These are phyloP conservation scores for Lamellibrachia satsuma DNA, from an alignment of 2,888 invertebrate genomes.

Conservation along the genomic window DNA sequence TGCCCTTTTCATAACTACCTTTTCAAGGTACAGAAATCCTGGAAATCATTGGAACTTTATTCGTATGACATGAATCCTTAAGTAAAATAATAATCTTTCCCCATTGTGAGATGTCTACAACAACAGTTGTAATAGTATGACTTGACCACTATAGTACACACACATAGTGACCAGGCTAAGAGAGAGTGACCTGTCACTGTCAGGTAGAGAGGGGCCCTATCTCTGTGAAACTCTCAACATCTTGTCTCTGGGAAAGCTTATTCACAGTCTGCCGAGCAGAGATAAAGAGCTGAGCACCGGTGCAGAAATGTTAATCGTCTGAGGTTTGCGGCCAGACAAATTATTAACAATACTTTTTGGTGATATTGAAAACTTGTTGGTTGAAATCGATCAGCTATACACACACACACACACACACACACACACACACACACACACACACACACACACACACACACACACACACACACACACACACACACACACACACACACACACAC, in stretches of 20 bases:
- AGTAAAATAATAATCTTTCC: too few relatives aligned
- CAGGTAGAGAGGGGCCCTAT: neutral
- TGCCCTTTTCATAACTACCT: too few relatives aligned
- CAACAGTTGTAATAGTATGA: neutral
- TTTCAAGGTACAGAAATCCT: too few relatives aligned
- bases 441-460: too few relatives aligned
- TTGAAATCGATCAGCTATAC: neutral
- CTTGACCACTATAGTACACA: neutral
- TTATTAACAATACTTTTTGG: neutral
- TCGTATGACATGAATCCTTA: too few relatives aligned
- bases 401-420: too few relatives aligned
- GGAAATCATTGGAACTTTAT: too few relatives aligned
- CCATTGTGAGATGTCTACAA: neutral
- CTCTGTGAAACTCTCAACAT: neutral
- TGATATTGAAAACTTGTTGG: neutral
- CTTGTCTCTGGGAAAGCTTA: neutral
- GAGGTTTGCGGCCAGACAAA: neutral
- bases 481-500: too few relatives aligned
- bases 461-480: too few relatives aligned
- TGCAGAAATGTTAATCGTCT: neutral
- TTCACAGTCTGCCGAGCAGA: neutral
- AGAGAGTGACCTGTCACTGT: neutral
- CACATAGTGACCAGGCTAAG: neutral
- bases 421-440: too few relatives aligned
- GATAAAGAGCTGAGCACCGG: neutral